Evolutionary conservation across 2,113 vertebrate species (phyloP), one percentile per base, ranked within the genome.

Genomic region (Burhinus bistriatus): DNA sequence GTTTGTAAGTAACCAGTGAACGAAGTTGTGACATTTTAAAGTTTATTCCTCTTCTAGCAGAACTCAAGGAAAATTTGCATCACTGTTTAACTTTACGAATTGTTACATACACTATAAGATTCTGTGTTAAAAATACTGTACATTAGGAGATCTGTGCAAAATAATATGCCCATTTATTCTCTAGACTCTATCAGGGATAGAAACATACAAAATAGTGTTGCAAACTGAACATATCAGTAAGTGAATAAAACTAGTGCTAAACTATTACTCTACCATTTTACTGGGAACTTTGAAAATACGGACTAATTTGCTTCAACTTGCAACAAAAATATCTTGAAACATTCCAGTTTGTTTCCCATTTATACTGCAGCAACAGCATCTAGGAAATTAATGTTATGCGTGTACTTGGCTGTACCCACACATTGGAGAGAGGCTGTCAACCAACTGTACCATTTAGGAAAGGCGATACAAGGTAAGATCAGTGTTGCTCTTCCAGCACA

Each of bases 301-400:
- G 96, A 96, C 71, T 94, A 89, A 68, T 64, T 88, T 90, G 87
- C 91, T 85, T 90, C 86, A 93, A 91, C 95, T 95, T 93, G 83
- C 89, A 95, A 96, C 92, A 96, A 96, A 96, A 98, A 84, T 88
- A 97, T 92, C 85, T 72, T 90, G 62, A 97, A 96, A 97, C 96
- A 84, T 98, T 98, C 98, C 98, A 98, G 98, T 98, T 98, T 98
- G 95, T 97, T 96, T 93, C 94, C 97, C 73, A 34, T 95, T 94
- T 95, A 91, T 38, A 79, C 93, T 97, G 95, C 90, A 97, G 93
- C 85, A 97, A 93, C 49, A 93, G 90, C 79, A 90, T 77, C 34
- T 70, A 58, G 73, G 40, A 57, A 58, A 45, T 68, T 68, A 71
- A 64, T 72, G 87, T 71, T 44, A 42, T 2, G 27, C 30, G 20